Conservation (phyloP, 1,140 invertebrate species). For the Sitophilus oryzae region DNA sequence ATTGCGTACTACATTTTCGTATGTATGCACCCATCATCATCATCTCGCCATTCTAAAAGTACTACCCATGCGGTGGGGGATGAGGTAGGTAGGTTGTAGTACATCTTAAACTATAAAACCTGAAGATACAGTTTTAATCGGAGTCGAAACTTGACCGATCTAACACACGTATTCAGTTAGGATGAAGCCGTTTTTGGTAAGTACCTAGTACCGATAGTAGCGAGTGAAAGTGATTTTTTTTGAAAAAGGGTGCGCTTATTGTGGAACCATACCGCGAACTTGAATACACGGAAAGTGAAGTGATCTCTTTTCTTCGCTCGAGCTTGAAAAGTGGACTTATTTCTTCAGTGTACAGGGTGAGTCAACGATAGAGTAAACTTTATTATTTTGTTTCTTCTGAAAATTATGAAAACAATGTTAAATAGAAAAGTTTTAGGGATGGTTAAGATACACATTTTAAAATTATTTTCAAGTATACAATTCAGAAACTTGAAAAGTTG, state of each 20-base stretch:
- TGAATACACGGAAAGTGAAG: conserved; percentile 1
- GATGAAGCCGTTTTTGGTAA: conserved; percentile 22
- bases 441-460: too few relatives aligned
- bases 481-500: too few relatives aligned
- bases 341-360: too few relatives aligned
- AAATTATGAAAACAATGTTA: too few relatives aligned
- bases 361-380: too few relatives aligned
- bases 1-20: conserved; percentile 13
- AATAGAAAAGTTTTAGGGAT: too few relatives aligned
- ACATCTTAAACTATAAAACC: conserved; percentile 22
- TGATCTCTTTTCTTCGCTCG: conserved; percentile 1
- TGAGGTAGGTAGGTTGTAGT: conserved; percentile 6
- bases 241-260: neutral
- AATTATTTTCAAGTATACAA: too few relatives aligned
- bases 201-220: neutral
- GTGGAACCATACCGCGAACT: neutral
- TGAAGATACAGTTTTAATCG: conserved; percentile 16
- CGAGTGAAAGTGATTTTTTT: conserved; percentile 4
- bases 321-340: too few relatives aligned
- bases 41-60: conserved; percentile 5
- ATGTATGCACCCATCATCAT: conserved; percentile 12
- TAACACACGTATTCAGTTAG: conserved; percentile 11
- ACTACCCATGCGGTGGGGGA: too few relatives aligned
- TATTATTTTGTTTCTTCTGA: too few relatives aligned
- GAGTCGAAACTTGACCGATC: conserved; percentile 19